Conservation (phyloP, 1,140 invertebrate genomes). For the Caenorhabditis inopinata region DNA sequence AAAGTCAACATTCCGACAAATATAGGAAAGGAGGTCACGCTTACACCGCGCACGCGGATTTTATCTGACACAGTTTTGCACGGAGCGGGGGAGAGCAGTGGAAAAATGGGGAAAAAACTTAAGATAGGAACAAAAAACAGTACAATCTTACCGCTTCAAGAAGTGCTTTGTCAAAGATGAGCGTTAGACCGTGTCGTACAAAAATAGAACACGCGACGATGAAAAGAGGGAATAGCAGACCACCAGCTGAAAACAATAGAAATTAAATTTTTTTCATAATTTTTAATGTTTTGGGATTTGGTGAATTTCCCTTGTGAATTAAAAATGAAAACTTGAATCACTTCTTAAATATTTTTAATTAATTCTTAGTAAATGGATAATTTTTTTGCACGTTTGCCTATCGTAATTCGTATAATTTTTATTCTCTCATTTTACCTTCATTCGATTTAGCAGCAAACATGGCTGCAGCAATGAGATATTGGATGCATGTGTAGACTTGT, state of each 20-base stretch:
- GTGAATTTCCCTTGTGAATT: too few relatives aligned
- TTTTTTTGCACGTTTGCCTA: too few relatives aligned
- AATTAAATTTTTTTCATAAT: too few relatives aligned
- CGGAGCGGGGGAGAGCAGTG: not conserved
- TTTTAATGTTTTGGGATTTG: too few relatives aligned
- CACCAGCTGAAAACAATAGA: not conserved
- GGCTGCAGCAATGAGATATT: not conserved
- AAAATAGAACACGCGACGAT: not conserved
- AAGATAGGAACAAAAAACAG: not conserved
- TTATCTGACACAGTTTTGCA: not conserved
- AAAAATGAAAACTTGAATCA: too few relatives aligned
- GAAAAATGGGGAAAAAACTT: not conserved
- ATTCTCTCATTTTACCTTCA: not conserved
- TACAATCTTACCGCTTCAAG: not conserved
- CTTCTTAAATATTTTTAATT: too few relatives aligned
- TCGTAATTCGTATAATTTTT: too few relatives aligned
- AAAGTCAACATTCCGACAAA: constrained; percentile 29
- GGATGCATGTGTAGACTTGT: not conserved
- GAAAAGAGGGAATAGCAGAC: not conserved
- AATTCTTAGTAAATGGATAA: too few relatives aligned
- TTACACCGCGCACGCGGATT: not conserved
- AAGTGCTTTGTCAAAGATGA: not conserved
- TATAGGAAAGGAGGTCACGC: not conserved
- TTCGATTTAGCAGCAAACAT: not conserved
- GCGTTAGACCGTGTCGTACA: not conserved